Evolutionary conservation across 2,888 invertebrate genomes (phyloP).

Genomic region (Bombylius discolor): DNA sequence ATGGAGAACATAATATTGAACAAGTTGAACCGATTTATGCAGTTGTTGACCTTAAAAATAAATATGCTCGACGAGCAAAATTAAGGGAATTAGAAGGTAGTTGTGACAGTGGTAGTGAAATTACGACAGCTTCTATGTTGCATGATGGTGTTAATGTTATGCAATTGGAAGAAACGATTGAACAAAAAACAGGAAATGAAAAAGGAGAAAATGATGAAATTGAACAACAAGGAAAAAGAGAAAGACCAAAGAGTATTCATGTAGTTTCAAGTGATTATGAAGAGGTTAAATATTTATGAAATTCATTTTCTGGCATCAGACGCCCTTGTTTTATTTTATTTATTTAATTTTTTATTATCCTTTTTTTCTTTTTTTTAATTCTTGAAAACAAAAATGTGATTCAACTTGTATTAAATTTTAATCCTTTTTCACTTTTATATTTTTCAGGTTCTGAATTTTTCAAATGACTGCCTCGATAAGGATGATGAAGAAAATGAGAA

Average conservation of each 20-base stretch:
- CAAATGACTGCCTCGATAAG: constrained; percentile 10
- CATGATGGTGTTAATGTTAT: too few species aligned
- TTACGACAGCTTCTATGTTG: too few species aligned
- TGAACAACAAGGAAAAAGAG: constrained; percentile 4
- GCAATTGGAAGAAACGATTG: too few species aligned
- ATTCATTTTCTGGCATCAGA: not conserved
- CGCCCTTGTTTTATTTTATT: too few species aligned
- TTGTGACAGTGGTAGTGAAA: not conserved
- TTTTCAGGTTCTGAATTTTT: constrained; percentile 19
- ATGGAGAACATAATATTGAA: not conserved
- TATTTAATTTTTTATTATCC: too few species aligned
- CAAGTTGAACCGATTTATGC: constrained; percentile 25
- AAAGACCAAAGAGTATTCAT: constrained; percentile 17
- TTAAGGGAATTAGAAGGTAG: constrained; percentile 15
- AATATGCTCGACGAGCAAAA: constrained; percentile 22
- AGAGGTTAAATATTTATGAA: constrained; percentile 17
- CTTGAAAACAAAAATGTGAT: too few species aligned
- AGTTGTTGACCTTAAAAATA: constrained; percentile 26
- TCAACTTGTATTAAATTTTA: not conserved
- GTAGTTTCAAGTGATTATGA: constrained; percentile 19
- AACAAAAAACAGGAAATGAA: not conserved
- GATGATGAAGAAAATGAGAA: constrained; percentile 22
- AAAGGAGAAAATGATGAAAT: not conserved
- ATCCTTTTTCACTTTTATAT: not conserved
- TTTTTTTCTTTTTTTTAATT: too few species aligned